Evolutionary conservation across 30 jellyfish, hydroid and myxozoan genomes (phyloP).

Genomic region (Chironex yamaguchii): DNA sequence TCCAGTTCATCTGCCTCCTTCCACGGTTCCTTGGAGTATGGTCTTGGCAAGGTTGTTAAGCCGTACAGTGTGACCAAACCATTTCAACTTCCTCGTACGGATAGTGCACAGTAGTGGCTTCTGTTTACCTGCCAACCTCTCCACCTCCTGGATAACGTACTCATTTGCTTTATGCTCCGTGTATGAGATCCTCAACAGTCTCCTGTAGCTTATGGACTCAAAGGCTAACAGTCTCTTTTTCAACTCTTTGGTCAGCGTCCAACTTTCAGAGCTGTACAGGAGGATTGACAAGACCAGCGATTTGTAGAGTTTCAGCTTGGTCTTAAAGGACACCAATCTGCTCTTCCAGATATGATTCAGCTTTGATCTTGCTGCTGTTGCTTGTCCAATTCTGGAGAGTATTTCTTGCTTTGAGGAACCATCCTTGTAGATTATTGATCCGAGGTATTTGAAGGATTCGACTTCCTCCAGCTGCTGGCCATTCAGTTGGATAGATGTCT

Average conservation of each 20-base stretch:
- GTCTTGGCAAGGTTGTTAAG: too few relatives aligned
- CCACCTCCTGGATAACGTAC: not conserved
- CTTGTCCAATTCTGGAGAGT: not conserved
- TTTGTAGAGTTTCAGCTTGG: not conserved
- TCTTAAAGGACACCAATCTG: not conserved
- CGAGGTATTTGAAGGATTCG: not conserved
- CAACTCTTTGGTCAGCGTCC: conserved; percentile 3
- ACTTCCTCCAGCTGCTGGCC: not conserved
- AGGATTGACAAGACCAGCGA: not conserved
- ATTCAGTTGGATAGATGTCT: not conserved
- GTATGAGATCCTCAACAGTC: not conserved
- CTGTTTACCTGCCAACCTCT: not conserved
- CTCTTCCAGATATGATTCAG: not conserved
- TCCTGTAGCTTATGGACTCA: not conserved
- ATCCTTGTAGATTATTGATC: not conserved
- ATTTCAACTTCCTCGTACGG: conserved; percentile 23
- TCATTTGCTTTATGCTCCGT: conserved; percentile 1
- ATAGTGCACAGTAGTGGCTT: not conserved
- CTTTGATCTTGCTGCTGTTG: not conserved
- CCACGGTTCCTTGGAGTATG: too few relatives aligned
- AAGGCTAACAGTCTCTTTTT: not conserved
- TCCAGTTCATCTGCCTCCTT: too few relatives aligned
- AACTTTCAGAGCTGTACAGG: not conserved
- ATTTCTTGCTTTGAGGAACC: not conserved
- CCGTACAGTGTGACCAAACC: conserved; percentile 2